A percentile compares a stretch with the other conserved stretches of the same genome.
These are phyloP conservation scores for Podotricha telesiphe DNA, from an alignment of 2,888 invertebrate genomes.

Conservation along the genomic window DNA sequence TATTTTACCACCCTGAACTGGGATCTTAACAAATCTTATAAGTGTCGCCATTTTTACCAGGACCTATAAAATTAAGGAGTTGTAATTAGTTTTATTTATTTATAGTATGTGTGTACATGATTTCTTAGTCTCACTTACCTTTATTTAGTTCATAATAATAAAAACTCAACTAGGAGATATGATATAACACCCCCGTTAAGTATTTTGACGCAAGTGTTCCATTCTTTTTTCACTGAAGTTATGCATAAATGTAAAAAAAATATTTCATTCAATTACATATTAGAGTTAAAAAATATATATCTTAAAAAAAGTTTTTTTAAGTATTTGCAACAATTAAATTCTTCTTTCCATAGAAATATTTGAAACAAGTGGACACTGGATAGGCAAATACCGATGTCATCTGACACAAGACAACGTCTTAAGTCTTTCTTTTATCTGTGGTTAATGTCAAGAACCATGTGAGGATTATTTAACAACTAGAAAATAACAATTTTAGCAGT, in stretches of 20 bases:
- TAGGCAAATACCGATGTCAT: background rate
- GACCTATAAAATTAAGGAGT: background rate
- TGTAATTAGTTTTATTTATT: background rate
- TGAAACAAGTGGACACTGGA: too few relatives aligned
- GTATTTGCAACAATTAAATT: background rate
- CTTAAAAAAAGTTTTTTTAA: too few relatives aligned
- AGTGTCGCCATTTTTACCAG: constrained; percentile 64
- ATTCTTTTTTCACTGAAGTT: background rate
- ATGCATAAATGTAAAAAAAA: too few relatives aligned
- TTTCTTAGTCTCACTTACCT: constrained; percentile 55
- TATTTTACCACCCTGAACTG: constrained; percentile 68
- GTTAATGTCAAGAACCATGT: constrained; percentile 53
- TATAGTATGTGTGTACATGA: background rate
- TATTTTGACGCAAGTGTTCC: constrained; percentile 31
- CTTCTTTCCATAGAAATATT: too few relatives aligned
- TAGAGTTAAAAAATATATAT: too few relatives aligned
- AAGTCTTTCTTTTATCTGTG: constrained; percentile 51
- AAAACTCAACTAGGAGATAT: constrained; percentile 56
- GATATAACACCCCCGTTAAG: constrained; percentile 64
- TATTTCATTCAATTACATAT: too few relatives aligned
- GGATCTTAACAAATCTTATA: constrained; percentile 67
- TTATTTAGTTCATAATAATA: constrained; percentile 59
- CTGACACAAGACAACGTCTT: background rate
- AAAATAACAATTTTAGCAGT: constrained; percentile 32
- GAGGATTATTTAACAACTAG: constrained; percentile 49